Conservation (phyloP, 2,113 vertebrate species). For the Daboia siamensis region DNA sequence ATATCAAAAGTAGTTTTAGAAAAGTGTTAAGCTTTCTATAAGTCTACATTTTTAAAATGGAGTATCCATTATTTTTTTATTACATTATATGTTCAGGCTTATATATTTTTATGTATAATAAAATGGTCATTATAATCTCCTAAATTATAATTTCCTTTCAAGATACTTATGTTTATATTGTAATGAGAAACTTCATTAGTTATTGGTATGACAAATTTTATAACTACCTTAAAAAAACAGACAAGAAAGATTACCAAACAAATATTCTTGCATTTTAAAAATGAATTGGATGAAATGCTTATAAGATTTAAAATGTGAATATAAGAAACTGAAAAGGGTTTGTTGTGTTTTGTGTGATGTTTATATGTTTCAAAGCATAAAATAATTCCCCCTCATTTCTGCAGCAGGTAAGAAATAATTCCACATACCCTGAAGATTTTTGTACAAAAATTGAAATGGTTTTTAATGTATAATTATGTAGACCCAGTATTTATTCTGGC, state of each 20-base stretch:
- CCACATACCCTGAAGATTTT: not conserved
- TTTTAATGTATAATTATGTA: not conserved
- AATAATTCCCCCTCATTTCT: not conserved
- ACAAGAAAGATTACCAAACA: not conserved
- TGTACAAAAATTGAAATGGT: not conserved
- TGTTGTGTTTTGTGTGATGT: not conserved
- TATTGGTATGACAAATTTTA: not conserved
- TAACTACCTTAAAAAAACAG: not conserved
- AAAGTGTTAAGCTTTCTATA: not conserved
- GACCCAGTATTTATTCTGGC: not conserved
- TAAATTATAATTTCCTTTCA: not conserved
- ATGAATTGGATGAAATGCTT: not conserved
- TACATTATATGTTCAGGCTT: not conserved
- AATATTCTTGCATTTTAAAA: not conserved
- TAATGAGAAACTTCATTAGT: not conserved
- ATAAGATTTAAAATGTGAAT: slow-evolving; percentile 8
- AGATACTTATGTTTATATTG: not conserved
- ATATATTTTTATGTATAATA: not conserved
- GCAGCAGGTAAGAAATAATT: not conserved
- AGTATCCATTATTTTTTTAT: not conserved
- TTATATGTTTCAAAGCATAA: not conserved
- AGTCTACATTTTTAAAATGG: not conserved
- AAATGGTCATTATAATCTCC: not conserved
- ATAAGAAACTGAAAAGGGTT: not conserved
- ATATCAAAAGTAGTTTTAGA: not conserved